Evolutionary conservation across 2,797 vertebrate genomes (phyloP).

Genomic region (Salarias fasciatus): DNA sequence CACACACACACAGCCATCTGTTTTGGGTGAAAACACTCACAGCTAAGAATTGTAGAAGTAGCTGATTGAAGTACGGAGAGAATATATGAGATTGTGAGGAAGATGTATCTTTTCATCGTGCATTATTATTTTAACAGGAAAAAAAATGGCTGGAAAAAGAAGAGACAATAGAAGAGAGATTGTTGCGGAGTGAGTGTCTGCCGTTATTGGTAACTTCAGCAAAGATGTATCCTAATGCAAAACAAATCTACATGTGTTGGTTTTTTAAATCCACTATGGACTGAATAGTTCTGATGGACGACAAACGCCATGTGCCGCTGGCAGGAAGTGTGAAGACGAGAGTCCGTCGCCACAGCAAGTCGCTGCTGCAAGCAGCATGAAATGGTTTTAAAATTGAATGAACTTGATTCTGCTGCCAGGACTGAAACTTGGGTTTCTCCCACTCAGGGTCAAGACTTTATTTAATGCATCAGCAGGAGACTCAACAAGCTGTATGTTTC

Average conservation of each 20-base stretch:
- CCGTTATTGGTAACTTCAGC: neutral
- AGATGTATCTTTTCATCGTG: slow-evolving; percentile 10
- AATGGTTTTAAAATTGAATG: no score
- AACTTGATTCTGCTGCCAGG: no score
- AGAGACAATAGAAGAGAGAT: neutral
- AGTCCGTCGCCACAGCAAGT: no score
- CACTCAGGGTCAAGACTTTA: no score
- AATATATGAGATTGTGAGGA: slow-evolving; percentile 22
- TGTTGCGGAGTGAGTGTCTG: neutral
- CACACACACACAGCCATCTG: slow-evolving; percentile 3
- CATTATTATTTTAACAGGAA: neutral
- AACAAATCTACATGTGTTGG: slow-evolving; percentile 3
- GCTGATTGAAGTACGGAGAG: slow-evolving; percentile 23
- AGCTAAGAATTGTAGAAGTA: slow-evolving; percentile 19
- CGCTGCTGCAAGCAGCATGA: no score
- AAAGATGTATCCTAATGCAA: slow-evolving; percentile 6
- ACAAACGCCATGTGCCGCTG: no score
- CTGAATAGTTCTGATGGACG: no score
- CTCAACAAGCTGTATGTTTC: no score
- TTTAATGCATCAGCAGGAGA: no score
- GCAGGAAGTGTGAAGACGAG: no score
- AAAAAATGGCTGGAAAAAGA: neutral
- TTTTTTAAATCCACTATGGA: slow-evolving; percentile 2
- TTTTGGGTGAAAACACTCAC: slow-evolving; percentile 32
- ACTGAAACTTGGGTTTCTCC: no score